Evolutionary conservation across 2,113 vertebrate species (phyloP), one percentile per base, ranked within the genome.

Genomic region (Periophthalmus modestus): DNA sequence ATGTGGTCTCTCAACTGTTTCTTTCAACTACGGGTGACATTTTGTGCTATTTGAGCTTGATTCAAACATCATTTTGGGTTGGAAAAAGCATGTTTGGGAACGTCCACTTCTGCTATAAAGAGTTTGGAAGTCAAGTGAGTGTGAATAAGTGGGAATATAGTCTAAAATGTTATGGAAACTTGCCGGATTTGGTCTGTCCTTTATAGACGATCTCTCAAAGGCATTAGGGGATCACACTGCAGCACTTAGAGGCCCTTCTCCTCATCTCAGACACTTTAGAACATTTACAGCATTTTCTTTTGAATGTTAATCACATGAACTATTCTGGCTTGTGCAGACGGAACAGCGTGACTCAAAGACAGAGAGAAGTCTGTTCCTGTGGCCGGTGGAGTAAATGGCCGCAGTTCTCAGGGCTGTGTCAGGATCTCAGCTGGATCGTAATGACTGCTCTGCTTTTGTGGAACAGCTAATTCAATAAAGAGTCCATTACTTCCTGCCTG

Each of bases 381-480:
- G 66, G 78, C 72, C 75, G 72, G 16, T 81, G n/a, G 24, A 72
- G 65, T 70, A 82, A 85, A 83, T 80, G 81, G 86, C 75, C 79
- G 68, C 73, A 69, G 73, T 79, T 85, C 79, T 77, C 72, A 36
- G 79, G 72, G 78, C n/a, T 58, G 77, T 69, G 79, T 81, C 79
- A 67, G 82, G 77, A 83, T 75, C 78, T 73, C 54, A 73, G 82
- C 54, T 71, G 77, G 79, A 84, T 78, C 65, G 77, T 83, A 88
- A 91, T 72, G 86, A 79, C 79, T 81, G 66, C 48, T 79, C 79
- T 86, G 88, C 55, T 73, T 86, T 84, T 78, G 83, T 73, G 71
- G 72, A 89, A 71, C 81, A 57, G 81, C 80, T 92, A 89, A 93
- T 92, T 89, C 82, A 91, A 91, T 92, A 69, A 87, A 73, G 79